Conservation (phyloP, 2,113 vertebrate species). For the Tapirus terrestris region DNA sequence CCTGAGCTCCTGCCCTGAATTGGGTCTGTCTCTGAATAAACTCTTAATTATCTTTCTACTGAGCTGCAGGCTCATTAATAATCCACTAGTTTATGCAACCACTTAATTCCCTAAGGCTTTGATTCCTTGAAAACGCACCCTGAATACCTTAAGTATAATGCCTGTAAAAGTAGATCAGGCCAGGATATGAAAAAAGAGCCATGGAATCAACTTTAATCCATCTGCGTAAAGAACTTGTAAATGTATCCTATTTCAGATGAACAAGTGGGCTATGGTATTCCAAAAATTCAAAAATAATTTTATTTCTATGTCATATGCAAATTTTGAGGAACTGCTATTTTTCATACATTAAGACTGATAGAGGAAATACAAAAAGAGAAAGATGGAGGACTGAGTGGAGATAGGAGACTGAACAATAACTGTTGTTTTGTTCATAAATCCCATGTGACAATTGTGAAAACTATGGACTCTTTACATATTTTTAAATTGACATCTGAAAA, state of each 20-base stretch:
- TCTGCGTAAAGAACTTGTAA: neutral
- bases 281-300: conserved; percentile 27
- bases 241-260: conserved; percentile 42
- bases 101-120: conserved; percentile 49
- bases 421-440: neutral
- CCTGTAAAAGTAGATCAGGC: conserved; percentile 48
- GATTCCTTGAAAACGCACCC: conserved; percentile 44
- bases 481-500: neutral
- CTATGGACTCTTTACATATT: neutral
- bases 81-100: conserved; percentile 51
- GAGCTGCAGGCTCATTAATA: conserved; percentile 54
- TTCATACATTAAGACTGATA: neutral
- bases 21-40: conserved; percentile 26
- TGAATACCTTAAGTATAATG: conserved; percentile 44
- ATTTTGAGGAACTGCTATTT: neutral
- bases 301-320: neutral
- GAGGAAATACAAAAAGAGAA: neutral
- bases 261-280: neutral
- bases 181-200: conserved; percentile 26
- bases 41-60: conserved; percentile 62
- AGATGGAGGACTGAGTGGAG: too few relatives aligned
- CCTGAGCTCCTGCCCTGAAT: neutral
- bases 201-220: conserved; percentile 48
- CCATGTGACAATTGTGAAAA: neutral
- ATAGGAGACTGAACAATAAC: neutral